A percentile compares a stretch with the other conserved stretches of the same genome.
Evolutionary conservation across 2,113 vertebrate genomes (phyloP).

Genomic region (Neomonachus schauinslandi): DNA sequence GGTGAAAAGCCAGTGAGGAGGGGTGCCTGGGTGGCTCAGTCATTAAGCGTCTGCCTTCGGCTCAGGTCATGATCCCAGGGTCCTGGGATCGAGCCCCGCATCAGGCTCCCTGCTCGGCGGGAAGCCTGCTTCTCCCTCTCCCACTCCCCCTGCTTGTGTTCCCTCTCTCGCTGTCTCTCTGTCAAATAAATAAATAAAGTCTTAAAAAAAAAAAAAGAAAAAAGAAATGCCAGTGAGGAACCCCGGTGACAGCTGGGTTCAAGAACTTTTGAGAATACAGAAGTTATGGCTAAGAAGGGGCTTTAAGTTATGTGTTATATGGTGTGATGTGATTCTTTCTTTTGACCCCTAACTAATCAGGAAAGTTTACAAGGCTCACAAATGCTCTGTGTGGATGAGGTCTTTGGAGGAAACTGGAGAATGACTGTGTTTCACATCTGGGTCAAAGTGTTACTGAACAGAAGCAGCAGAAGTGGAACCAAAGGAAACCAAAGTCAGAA

Average conservation of each 20-base stretch:
- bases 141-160: too few species aligned
- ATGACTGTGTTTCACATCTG: background rate
- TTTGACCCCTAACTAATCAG: background rate
- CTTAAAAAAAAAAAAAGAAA: too few species aligned
- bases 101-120: too few species aligned
- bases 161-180: too few species aligned
- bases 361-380: background rate
- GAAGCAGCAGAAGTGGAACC: background rate
- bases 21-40: too few species aligned
- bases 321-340: background rate
- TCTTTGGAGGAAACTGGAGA: background rate
- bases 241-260: background rate
- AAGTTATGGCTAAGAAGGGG: background rate
- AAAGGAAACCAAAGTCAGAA: background rate
- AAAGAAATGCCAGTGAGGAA: background rate
- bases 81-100: too few species aligned
- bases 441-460: background rate
- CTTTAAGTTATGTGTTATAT: background rate
- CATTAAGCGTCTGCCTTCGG: too few species aligned
- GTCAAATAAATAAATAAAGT: too few species aligned
- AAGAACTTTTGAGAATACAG: background rate
- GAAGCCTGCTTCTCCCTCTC: too few species aligned
- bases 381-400: background rate
- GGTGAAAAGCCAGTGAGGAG: background rate
- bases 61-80: too few species aligned